Conservation (phyloP, 2,797 vertebrate species). For the Lophotriccus pileatus region DNA sequence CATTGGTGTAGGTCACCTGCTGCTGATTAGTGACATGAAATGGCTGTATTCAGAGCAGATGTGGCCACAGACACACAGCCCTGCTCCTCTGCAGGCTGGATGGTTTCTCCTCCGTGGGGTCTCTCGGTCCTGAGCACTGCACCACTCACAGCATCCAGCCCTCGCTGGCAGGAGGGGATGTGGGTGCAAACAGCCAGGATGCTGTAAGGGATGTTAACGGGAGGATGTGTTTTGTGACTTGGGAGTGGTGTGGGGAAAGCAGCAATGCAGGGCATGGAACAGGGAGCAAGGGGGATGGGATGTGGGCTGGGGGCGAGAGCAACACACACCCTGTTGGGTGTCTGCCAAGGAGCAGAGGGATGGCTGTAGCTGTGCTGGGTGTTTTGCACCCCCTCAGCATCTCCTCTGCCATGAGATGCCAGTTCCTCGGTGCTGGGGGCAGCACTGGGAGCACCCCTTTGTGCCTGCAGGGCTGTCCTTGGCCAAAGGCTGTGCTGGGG, state of each 20-base stretch:
- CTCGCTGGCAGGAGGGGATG: neutral
- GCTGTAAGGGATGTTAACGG: neutral
- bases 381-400: neutral
- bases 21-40: neutral
- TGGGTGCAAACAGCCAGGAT: accelerated
- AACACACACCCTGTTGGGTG: accelerated
- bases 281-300: neutral
- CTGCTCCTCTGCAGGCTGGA: neutral
- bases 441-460: accelerated
- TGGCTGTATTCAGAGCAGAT: neutral
- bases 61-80: neutral
- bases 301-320: neutral
- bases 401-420: accelerated
- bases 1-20: neutral
- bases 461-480: neutral
- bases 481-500: neutral
- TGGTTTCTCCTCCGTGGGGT: neutral
- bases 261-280: neutral
- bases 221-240: neutral
- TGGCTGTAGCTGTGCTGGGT: neutral
- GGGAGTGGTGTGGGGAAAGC: neutral
- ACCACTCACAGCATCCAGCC: neutral
- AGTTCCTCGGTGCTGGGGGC: neutral
- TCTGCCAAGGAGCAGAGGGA: neutral
- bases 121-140: neutral